phyloP scores from a whole-genome alignment of 2,113 vertebrate genomes.

The Herpailurus yagouaroundi region DNA sequence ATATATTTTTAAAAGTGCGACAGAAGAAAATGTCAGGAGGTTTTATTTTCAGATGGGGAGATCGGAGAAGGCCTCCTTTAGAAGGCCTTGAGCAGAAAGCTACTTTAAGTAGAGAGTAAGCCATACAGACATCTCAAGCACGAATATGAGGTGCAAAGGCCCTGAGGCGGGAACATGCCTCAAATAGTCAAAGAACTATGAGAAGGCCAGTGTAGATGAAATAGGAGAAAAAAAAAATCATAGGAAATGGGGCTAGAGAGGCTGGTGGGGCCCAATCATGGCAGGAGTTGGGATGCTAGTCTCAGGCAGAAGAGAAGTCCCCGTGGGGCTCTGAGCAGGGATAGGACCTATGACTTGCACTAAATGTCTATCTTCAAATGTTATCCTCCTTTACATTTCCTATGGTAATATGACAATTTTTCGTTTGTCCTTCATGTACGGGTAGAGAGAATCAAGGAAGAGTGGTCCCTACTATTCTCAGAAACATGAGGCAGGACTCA shows the following conservation, averaged over 20 bases:
- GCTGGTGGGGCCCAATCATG: not conserved
- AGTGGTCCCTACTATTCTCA: not conserved
- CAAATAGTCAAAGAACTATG: not conserved
- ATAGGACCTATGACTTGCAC: rapidly evolving
- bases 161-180: not conserved
- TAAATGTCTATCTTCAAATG: not conserved
- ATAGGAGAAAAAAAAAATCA: not conserved
- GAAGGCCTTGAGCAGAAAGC: not conserved
- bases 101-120: no score
- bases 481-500: not conserved
- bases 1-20: not conserved
- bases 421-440: not conserved
- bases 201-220: not conserved
- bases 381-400: not conserved
- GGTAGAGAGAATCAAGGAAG: not conserved
- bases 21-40: not conserved
- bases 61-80: not conserved
- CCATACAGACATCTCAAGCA: not conserved
- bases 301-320: not conserved
- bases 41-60: not conserved
- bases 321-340: not conserved
- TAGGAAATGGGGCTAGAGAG: not conserved
- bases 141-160: not conserved
- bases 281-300: not conserved
- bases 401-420: not conserved